Evolutionary conservation across 2,888 invertebrate genomes (phyloP).

Genomic region (Spodoptera picta): DNA sequence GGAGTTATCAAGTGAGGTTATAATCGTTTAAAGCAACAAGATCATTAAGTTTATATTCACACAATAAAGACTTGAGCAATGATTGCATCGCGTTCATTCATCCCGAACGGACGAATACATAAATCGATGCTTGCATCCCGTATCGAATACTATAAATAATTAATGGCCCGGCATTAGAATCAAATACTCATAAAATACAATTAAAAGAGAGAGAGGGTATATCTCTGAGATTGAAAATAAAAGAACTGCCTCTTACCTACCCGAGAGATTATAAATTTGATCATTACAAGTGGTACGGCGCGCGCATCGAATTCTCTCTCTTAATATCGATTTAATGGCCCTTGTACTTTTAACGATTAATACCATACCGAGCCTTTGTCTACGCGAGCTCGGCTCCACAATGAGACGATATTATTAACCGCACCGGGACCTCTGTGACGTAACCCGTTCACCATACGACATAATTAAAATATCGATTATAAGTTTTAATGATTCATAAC

Average conservation of each 20-base stretch:
- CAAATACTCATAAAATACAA: slow-evolving; percentile 89
- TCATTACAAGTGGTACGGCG: slow-evolving; percentile 85
- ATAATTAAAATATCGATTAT: slow-evolving; percentile 59
- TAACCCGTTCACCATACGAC: slow-evolving; percentile 45
- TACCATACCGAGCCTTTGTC: slow-evolving; percentile 76
- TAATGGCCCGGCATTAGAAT: slow-evolving; percentile 88
- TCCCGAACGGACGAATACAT: slow-evolving; percentile 77
- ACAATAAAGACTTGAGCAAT: slow-evolving; percentile 71
- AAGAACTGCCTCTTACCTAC: slow-evolving; percentile 84
- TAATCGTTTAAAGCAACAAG: slow-evolving; percentile 59
- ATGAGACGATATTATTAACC: slow-evolving; percentile 68
- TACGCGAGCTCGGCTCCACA: slow-evolving; percentile 59
- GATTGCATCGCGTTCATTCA: slow-evolving; percentile 74
- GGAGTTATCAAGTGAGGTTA: slow-evolving; percentile 45
- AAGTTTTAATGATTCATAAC: slow-evolving; percentile 39
- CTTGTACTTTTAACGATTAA: slow-evolving; percentile 79
- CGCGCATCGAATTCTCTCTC: slow-evolving; percentile 81
- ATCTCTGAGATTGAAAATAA: slow-evolving; percentile 84
- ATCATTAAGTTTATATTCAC: slow-evolving; percentile 66
- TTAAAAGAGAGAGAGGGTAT: slow-evolving; percentile 86
- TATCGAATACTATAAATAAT: slow-evolving; percentile 88
- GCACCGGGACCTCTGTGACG: slow-evolving; percentile 44
- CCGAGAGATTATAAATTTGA: slow-evolving; percentile 86
- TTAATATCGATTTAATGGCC: slow-evolving; percentile 85
- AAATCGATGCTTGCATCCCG: slow-evolving; percentile 84